A percentile compares a stretch with the other conserved stretches of the same genome.
Evolutionary conservation across 1,140 invertebrate genomes (phyloP).

Genomic region (Pogonognathellus flavescens): DNA sequence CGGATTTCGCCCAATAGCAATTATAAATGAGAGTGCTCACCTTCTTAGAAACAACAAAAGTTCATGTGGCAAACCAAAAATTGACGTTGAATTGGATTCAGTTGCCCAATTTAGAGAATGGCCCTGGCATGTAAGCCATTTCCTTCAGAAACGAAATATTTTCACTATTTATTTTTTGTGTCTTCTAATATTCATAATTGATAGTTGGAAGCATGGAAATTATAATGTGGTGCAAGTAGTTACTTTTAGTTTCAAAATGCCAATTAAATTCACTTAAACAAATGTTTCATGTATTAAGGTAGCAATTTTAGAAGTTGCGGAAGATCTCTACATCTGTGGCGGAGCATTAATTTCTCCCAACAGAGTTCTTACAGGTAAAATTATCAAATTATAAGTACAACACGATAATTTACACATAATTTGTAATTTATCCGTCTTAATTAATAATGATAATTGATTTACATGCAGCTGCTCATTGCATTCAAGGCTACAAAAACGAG

Average conservation of each 20-base stretch:
- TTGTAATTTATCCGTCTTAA: too few relatives aligned
- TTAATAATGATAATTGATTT: too few relatives aligned
- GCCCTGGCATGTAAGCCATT: slow-evolving; percentile 72
- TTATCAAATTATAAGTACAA: too few relatives aligned
- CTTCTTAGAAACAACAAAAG: neutral
- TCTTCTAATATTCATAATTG: too few relatives aligned
- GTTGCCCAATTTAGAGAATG: slow-evolving; percentile 71
- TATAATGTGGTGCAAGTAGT: too few relatives aligned
- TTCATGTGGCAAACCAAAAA: slow-evolving; percentile 34
- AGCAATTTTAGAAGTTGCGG: slow-evolving; percentile 70
- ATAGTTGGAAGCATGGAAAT: too few relatives aligned
- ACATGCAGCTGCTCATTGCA: slow-evolving; percentile 59
- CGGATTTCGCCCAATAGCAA: neutral
- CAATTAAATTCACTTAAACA: too few relatives aligned
- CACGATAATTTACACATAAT: too few relatives aligned
- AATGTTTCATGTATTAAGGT: slow-evolving; percentile 67
- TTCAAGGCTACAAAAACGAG: slow-evolving; percentile 67
- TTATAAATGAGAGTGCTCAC: neutral
- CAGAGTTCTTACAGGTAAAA: slow-evolving; percentile 56
- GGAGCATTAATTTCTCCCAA: slow-evolving; percentile 56
- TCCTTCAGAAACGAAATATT: too few relatives aligned
- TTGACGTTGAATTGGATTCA: slow-evolving; percentile 47
- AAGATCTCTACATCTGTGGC: slow-evolving; percentile 69
- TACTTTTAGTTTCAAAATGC: too few relatives aligned
- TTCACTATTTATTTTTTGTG: too few relatives aligned